Evolutionary conservation across 2,113 vertebrate species (phyloP), one percentile per base, ranked within the genome.

Genomic region (Columbina picui): DNA sequence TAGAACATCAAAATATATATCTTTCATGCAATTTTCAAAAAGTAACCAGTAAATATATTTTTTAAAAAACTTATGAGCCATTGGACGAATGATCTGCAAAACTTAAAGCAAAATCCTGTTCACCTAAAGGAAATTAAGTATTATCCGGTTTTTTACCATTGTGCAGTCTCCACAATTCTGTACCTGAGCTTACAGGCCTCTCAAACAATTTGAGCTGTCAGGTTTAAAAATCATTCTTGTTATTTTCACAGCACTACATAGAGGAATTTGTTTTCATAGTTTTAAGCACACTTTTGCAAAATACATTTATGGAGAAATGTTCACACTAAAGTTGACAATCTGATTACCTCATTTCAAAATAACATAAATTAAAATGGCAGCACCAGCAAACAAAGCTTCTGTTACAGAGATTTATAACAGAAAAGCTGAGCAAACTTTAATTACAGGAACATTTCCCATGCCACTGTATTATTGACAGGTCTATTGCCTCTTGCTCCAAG

Each of bases 381-480:
- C 71, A 70, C n/a, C 79, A 52, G 47, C 60, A 71, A 39, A 45
- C 34, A 95, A 94, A 89, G 56, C 53, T 38, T 93, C 84, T 34
- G 32, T 87, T 81, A 92, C 59, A 81, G 57, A 95, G 82, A 95
- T 95, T 94, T 94, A 87, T 64, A 93, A 85, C 81, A 56, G 34
- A 83, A 77, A 95, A 89, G 64, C 47, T 53, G 92, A 90, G 74
- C 83, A 95, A 94, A 95, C 49, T 70, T 94, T 96, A 97, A 89
- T 97, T 97, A 96, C 91, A 96, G 75, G 65, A 86, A 53, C 71
- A 96, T 94, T 94, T 84, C 87, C 93, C 41, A 2, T 79, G 71
- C 91, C 47, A 68, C 53, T 29, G 36, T 90, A 47, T 60, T 93
- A 93, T 85, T 92, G 90, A 82, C 91, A 90, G 47, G 75, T 80